A percentile compares a stretch with the other conserved stretches of the same genome.
Conservation (phyloP, 2,113 vertebrate genomes). For the Microcebus jonahi region DNA sequence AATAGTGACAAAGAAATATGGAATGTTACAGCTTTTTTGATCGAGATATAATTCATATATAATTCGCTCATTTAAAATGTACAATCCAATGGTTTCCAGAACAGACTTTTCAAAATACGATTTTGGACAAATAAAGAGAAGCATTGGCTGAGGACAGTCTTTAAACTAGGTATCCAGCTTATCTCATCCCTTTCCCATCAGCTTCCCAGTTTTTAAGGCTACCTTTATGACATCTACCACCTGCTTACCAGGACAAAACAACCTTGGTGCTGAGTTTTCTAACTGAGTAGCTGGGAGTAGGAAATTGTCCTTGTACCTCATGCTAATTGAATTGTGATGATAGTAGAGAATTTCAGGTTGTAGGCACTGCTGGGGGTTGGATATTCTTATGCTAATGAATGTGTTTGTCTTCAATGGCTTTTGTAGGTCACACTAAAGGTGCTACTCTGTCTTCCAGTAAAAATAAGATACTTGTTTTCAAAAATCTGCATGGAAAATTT, state of each 20-base stretch:
- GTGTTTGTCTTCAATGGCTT: slow-evolving; percentile 17
- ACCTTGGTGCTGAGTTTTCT: not conserved
- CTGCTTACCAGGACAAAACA: not conserved
- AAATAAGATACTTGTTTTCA: slow-evolving; percentile 29
- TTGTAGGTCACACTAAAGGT: not conserved
- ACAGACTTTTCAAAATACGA: not conserved
- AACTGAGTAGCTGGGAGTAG: not conserved
- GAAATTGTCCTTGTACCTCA: not conserved
- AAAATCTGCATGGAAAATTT: slow-evolving; percentile 32
- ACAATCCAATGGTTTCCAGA: not conserved
- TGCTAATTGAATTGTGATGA: not conserved
- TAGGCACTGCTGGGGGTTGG: not conserved
- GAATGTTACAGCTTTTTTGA: not conserved
- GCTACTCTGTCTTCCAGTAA: not conserved
- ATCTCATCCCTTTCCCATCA: not conserved
- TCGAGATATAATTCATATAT: not conserved
- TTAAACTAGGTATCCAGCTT: not conserved
- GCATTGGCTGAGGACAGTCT: not conserved
- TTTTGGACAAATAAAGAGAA: not conserved
- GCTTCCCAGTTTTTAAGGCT: not conserved
- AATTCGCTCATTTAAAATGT: not conserved
- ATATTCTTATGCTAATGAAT: not conserved
- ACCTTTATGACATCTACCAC: not conserved
- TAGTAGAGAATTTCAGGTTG: not conserved
- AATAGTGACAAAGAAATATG: not conserved